Percentiles rank a stretch among this genome's conserved stretches.
Conservation (phyloP, 2,888 invertebrate species). For the Oeneis ivallda region DNA sequence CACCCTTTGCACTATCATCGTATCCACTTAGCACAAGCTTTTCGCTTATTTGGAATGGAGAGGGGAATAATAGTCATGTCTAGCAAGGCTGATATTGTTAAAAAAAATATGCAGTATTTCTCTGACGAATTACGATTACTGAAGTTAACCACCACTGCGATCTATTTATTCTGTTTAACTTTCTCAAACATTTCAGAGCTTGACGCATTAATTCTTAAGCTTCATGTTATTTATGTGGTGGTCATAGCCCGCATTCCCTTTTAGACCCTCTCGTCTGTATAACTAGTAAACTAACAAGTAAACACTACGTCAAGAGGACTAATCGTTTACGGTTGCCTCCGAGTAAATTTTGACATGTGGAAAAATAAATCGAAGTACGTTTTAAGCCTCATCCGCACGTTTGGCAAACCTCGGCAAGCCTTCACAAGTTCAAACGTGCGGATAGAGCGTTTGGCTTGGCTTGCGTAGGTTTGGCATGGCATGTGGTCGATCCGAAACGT, state of each 20-base stretch:
- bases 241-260: constrained; percentile 50
- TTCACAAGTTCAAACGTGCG: too few species aligned
- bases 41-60: background rate
- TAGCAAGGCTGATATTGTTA: too few species aligned
- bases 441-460: too few species aligned
- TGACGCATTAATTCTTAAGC: constrained; percentile 67
- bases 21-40: background rate
- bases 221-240: constrained; percentile 75
- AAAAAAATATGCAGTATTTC: too few species aligned
- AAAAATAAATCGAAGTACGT: constrained; percentile 65
- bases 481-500: too few species aligned
- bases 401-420: too few species aligned
- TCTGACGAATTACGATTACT: too few species aligned
- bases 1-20: too few species aligned
- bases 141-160: background rate
- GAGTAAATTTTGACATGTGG: constrained; percentile 75
- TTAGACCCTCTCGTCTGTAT: constrained; percentile 50
- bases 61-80: too few species aligned
- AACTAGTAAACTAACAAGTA: constrained; percentile 38
- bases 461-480: too few species aligned
- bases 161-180: constrained; percentile 43
- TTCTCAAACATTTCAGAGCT: constrained; percentile 58
- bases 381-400: too few species aligned
- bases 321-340: constrained; percentile 70
- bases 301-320: constrained; percentile 59